Evolutionary conservation across 2,113 vertebrate species (phyloP).

Genomic region (Clarias batrachus): DNA sequence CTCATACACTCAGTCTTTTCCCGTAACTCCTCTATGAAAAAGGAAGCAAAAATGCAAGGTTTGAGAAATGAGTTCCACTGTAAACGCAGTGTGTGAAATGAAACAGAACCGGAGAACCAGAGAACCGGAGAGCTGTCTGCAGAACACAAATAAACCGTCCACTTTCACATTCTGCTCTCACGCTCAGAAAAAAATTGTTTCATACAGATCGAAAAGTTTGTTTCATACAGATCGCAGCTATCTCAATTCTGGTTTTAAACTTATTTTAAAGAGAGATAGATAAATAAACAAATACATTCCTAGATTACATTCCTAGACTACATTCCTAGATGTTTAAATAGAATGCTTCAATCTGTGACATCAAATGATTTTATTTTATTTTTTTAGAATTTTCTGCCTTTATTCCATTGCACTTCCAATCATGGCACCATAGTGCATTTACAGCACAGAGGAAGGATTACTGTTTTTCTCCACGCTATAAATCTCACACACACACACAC

Average conservation of each 20-base stretch:
- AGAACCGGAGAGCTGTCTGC: slow-evolving; percentile 8
- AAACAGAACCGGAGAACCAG: slow-evolving; percentile 6
- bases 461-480: neutral
- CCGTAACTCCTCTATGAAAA: slow-evolving; percentile 14
- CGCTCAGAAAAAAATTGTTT: neutral
- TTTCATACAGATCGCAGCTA: neutral
- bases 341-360: neutral
- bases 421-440: neutral
- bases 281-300: neutral
- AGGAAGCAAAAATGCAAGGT: neutral
- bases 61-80: slow-evolving; percentile 22
- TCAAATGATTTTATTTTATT: neutral
- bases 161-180: neutral
- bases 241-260: neutral
- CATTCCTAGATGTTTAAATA: neutral
- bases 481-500: neutral
- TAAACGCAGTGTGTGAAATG: slow-evolving; percentile 26
- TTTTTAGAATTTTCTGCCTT: neutral
- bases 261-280: neutral
- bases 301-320: no score
- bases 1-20: slow-evolving; percentile 9
- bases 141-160: slow-evolving; percentile 19
- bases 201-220: neutral
- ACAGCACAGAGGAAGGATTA: neutral
- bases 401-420: neutral